These are phyloP conservation scores for Tuta absoluta DNA, from an alignment of 2,888 invertebrate species.

Conservation along the genomic window DNA sequence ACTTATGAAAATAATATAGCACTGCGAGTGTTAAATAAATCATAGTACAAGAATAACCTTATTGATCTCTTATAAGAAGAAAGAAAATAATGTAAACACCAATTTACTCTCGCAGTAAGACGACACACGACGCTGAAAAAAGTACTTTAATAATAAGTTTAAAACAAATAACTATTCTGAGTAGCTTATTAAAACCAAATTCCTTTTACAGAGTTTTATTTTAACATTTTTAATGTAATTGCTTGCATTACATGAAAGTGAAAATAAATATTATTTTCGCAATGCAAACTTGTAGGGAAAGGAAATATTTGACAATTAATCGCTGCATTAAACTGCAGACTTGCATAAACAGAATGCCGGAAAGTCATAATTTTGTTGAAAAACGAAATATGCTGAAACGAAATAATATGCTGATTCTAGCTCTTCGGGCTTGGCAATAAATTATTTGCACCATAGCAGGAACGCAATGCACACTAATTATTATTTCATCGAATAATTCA, in stretches of 20 bases:
- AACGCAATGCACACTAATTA: conserved; percentile 35
- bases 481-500: conserved; percentile 39
- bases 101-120: too few relatives aligned
- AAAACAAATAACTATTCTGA: too few relatives aligned
- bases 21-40: too few relatives aligned
- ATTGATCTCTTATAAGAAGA: too few relatives aligned
- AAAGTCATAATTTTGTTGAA: conserved; percentile 13
- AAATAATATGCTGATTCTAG: conserved; percentile 14
- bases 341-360: conserved; percentile 17
- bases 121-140: too few relatives aligned
- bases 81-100: too few relatives aligned
- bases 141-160: too few relatives aligned
- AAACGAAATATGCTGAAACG: conserved; percentile 20
- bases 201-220: background rate
- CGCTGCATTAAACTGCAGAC: background rate
- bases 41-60: too few relatives aligned
- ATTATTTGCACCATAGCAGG: conserved; percentile 34
- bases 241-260: background rate
- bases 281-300: background rate
- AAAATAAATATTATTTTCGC: background rate
- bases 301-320: conserved; percentile 16
- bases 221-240: background rate
- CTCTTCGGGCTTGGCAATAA: conserved; percentile 29
- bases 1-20: too few relatives aligned
- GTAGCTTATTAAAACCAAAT: too few relatives aligned